Base-by-base conservation (phyloP, 2,888 invertebrate species). In the Caenorhabditis angaria region DNA sequence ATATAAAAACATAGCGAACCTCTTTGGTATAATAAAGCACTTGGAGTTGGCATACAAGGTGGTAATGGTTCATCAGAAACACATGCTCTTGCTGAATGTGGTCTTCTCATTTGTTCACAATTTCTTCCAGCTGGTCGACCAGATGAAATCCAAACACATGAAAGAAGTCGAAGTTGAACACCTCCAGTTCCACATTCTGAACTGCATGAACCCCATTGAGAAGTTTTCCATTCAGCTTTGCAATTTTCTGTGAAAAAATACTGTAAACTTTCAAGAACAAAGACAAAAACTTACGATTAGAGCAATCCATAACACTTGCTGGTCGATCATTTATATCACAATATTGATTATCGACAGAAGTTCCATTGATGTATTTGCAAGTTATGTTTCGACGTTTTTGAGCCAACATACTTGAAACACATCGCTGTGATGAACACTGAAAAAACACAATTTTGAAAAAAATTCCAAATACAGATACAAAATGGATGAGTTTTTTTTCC, bases 151-250 rank as follows among this genome's bases (percentile, higher is more conserved):
- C 96, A 97, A 74, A 95, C 94, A 89, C 97, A 97, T 84, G 93
- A 93, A 65, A 97, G 90, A 80, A 93, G 92, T 81, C 97, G 91
- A 88, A 94, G 94, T 88, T 94, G 93, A 62, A 93, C 92, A 0
- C 96, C 95, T 82, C 92, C 91, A 69, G 91, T 91, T 51, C 92
- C 93, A 88, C 96, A 96, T 0, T 91, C 90, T 25, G 94, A 94
- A 80, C 93, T 91, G 88, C 96, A 97, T 87, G 93, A 92, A 50
- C 94, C 94, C 97, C 97, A 97, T 66, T 93, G 91, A 10, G 94
- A 94, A 4, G 93, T 92, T 71, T 92, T 91, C 97, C 97, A 97
- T 60, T 92, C 92, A 0, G 95, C 93, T 84, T 91, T 79, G 76
- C 87, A 86, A 54, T 77, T 72, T 25, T 72, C 85, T 85, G 63